Conservation (phyloP, 2,888 invertebrate species). For the Argyresthia albistria region DNA sequence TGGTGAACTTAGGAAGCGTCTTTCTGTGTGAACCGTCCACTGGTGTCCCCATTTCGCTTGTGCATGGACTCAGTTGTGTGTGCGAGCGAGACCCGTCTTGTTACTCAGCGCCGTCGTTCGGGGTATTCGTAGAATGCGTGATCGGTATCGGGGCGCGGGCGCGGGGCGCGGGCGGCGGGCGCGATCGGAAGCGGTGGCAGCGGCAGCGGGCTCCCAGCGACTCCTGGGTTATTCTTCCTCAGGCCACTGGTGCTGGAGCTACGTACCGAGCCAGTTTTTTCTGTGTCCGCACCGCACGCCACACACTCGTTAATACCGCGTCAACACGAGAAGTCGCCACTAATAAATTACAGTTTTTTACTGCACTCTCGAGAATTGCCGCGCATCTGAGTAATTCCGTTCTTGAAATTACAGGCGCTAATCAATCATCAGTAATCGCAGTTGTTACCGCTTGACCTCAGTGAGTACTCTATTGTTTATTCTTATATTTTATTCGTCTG, state of each 20-base stretch:
- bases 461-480: slow-evolving; percentile 57
- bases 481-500: slow-evolving; percentile 36
- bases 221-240: slow-evolving; percentile 74
- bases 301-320: slow-evolving; percentile 75
- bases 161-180: slow-evolving; percentile 51
- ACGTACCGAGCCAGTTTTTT: slow-evolving; percentile 75
- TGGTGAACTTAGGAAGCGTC: slow-evolving; percentile 71
- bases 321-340: slow-evolving; percentile 77
- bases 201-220: slow-evolving; percentile 49
- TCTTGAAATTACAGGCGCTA: slow-evolving; percentile 56
- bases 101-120: slow-evolving; percentile 53
- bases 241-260: slow-evolving; percentile 72
- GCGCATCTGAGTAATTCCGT: slow-evolving; percentile 65
- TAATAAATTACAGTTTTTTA: slow-evolving; percentile 74
- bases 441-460: slow-evolving; percentile 59
- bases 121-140: slow-evolving; percentile 72
- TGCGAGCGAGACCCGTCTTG: slow-evolving; percentile 57
- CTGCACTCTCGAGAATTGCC: slow-evolving; percentile 65
- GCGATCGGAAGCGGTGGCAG: slow-evolving; percentile 69
- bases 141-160: slow-evolving; percentile 63
- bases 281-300: slow-evolving; percentile 72
- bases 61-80: slow-evolving; percentile 17
- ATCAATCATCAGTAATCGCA: slow-evolving; percentile 53
- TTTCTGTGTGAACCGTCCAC: slow-evolving; percentile 63
- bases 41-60: slow-evolving; percentile 12